Evolutionary conservation across 2,888 invertebrate species (phyloP), one percentile per base, ranked within the genome.

Genomic region (Cecidostiba fungosa): DNA sequence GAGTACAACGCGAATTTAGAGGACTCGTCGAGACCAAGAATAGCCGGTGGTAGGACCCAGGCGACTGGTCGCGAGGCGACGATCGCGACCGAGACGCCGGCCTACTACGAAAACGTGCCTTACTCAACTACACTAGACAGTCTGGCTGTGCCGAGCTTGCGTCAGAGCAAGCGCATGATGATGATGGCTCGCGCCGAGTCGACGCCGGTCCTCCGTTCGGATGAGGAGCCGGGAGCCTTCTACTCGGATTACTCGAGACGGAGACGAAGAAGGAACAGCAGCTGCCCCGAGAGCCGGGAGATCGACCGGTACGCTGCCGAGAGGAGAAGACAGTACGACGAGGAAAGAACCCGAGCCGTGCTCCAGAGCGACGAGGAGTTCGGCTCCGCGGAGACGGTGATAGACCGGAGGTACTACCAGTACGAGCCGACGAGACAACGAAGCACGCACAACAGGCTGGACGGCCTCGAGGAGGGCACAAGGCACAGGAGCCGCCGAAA

Each of bases 321-420:
- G 66, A 43, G 72, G 70, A 82, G 23, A 80, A 59, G 47, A 50
- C 77, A 77, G 39, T 76, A 85, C 54, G 43, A 88, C 76, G 66
- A 88, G 77, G 84, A 86, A 19, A 77, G 86, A 23, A 84, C 87
- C 16, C 85, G 80, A 29, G 86, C 86, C 29, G 89, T 89, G 39
- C 86, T 91, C 43, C 91, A 91, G 77, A 92, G 92, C 69, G 92
- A 92, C 87, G 92, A 93, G 47, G 93, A 93, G 54, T 92, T 92
- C 82, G 93, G 93, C 26, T 93, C 93, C 19, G 89, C 90, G 86
- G 93, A 93, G 86, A 93, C 93, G 26, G 92, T 93, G 39, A 88
- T 89, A 19, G 88, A 90, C 54, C 80, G 88, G 1, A 86, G 47
- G 32, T 39, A 72, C 32, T 54, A 77, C 73, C 62, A 50, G 23